Evolutionary conservation across 2,797 vertebrate genomes (phyloP).

Genomic region (Mormyrus hasselquistii): DNA sequence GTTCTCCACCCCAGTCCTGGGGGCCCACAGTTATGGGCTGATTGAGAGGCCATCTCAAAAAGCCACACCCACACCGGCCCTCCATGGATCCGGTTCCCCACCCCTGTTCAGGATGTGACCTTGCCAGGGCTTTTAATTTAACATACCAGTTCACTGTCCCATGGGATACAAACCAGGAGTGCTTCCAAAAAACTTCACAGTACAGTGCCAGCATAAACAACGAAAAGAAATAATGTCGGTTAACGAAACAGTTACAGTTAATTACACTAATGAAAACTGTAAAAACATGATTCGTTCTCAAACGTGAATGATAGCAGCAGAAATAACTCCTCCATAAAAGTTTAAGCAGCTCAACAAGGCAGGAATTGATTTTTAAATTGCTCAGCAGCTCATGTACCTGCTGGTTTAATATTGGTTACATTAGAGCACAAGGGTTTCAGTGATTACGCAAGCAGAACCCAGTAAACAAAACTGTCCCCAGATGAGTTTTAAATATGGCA

Average conservation of each 20-base stretch:
- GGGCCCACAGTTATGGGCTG: neutral
- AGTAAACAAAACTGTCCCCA: neutral
- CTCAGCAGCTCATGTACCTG: neutral
- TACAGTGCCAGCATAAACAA: neutral
- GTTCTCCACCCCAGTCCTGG: neutral
- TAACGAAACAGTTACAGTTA: neutral
- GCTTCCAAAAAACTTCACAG: neutral
- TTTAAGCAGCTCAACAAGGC: neutral
- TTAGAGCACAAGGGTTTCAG: neutral
- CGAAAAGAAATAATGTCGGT: neutral
- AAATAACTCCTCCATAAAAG: neutral
- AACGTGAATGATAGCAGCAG: neutral
- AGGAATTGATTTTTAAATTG: neutral
- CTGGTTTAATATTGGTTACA: neutral
- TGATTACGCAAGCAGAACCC: neutral
- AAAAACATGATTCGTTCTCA: neutral
- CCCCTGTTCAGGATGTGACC: neutral
- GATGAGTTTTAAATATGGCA: neutral
- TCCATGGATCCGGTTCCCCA: neutral
- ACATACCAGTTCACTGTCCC: neutral
- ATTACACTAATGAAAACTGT: neutral
- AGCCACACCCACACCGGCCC: neutral
- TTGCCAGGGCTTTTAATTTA: neutral
- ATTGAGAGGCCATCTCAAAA: neutral
- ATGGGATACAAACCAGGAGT: neutral